Percentiles rank a stretch among this genome's conserved stretches.
These are phyloP conservation scores for Ia io DNA, from an alignment of 2,113 vertebrate genomes.

Conservation along the genomic window DNA sequence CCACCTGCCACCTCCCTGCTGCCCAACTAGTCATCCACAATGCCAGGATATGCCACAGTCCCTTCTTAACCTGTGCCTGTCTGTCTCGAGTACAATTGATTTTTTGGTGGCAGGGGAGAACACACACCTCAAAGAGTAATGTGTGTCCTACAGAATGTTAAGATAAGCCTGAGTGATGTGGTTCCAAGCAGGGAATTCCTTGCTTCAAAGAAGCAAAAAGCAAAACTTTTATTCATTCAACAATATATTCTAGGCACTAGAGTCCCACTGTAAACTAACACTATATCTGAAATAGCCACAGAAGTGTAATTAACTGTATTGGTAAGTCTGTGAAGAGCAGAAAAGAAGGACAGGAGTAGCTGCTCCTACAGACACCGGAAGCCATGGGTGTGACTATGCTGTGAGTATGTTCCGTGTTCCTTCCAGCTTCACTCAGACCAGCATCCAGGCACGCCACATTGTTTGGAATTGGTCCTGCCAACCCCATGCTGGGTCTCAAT, in stretches of 20 bases:
- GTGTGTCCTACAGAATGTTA: neutral
- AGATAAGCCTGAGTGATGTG: neutral
- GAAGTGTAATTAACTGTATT: neutral
- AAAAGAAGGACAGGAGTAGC: neutral
- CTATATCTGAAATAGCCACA: neutral
- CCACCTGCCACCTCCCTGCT: neutral
- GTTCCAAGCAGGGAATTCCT: neutral
- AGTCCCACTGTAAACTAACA: neutral
- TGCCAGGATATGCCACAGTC: neutral
- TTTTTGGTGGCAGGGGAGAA: neutral
- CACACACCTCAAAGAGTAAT: neutral
- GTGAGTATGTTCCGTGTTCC: neutral
- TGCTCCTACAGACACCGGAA: neutral
- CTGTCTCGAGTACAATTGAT: neutral
- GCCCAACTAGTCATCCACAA: neutral
- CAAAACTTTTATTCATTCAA: neutral
- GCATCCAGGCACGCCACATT: accelerated
- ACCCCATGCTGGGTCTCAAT: neutral
- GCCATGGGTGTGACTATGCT: too few relatives aligned
- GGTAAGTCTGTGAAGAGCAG: neutral
- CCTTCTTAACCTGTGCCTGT: neutral
- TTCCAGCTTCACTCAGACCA: neutral
- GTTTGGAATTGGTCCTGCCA: neutral
- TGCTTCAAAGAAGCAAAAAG: neutral
- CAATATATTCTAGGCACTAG: neutral